These are phyloP conservation scores for Ondatra zibethicus DNA, from an alignment of 2,113 vertebrate genomes.

Conservation along the genomic window DNA sequence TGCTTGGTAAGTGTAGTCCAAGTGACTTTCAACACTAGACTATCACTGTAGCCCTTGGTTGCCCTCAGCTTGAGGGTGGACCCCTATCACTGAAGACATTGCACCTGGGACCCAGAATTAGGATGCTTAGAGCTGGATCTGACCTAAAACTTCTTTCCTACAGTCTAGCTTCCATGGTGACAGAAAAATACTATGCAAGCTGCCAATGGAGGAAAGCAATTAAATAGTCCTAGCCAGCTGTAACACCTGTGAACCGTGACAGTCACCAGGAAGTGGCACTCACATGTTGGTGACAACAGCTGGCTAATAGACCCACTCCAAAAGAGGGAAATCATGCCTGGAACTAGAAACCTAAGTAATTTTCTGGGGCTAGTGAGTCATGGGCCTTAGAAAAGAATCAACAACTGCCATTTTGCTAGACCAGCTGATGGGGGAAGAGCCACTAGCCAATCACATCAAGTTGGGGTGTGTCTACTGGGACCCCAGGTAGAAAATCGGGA, in stretches of 20 bases:
- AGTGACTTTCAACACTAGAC: not conserved
- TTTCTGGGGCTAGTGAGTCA: not conserved
- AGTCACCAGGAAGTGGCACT: not conserved
- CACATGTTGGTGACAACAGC: not conserved
- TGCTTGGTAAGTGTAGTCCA: not conserved
- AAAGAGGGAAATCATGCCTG: not conserved
- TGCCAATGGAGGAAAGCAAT: not conserved
- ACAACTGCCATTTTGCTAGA: not conserved
- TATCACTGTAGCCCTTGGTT: not conserved
- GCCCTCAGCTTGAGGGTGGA: not conserved
- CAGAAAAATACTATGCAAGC: not conserved
- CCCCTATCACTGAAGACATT: not conserved
- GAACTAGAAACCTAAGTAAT: not conserved
- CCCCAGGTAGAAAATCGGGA: too few relatives aligned
- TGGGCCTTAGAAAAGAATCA: not conserved
- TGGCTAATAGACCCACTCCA: not conserved
- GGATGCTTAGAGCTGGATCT: not conserved
- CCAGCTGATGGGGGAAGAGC: too few relatives aligned
- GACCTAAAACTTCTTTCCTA: not conserved
- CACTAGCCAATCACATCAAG: too few relatives aligned
- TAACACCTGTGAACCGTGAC: not conserved
- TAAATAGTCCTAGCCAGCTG: not conserved
- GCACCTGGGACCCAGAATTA: not conserved
- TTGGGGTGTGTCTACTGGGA: too few relatives aligned
- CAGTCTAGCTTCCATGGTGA: not conserved